Percentiles rank a stretch among this genome's conserved stretches.
Conservation (phyloP, 2,113 vertebrate species). For the Puffinus mauretanicus region DNA sequence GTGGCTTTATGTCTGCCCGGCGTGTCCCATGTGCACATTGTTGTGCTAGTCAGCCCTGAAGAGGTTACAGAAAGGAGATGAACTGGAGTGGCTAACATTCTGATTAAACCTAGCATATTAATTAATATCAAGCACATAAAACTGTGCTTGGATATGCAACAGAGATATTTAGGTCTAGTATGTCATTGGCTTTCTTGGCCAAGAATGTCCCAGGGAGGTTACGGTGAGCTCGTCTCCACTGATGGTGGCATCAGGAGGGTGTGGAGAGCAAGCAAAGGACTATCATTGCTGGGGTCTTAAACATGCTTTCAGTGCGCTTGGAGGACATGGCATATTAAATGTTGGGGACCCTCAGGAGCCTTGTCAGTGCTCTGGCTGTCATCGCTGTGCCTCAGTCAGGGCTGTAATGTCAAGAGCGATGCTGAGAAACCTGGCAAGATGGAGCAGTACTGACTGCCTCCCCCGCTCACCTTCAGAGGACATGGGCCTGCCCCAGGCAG, state of each 20-base stretch:
- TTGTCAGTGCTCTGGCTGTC: neutral
- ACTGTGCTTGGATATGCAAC: neutral
- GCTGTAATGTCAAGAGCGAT: neutral
- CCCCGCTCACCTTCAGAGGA: neutral
- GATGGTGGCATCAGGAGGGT: neutral
- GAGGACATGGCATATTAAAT: neutral
- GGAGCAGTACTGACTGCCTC: neutral
- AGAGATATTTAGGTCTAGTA: neutral
- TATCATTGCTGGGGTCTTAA: neutral
- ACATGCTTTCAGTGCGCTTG: neutral
- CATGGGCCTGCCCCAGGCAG: neutral
- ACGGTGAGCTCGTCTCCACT: neutral
- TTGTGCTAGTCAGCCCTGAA: neutral
- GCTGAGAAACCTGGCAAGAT: neutral
- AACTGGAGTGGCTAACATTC: neutral
- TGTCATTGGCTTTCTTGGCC: neutral
- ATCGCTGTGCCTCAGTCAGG: accelerated
- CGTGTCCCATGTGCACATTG: accelerated
- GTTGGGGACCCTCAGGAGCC: neutral
- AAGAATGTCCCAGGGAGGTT: neutral
- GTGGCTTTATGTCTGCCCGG: neutral
- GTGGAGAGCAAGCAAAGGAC: neutral
- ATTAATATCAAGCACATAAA: neutral
- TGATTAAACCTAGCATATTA: neutral
- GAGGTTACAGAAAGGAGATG: neutral